Evolutionary conservation across 2,888 invertebrate genomes (phyloP), one percentile per base, ranked within the genome.

Genomic region (Pollenia labialis): DNA sequence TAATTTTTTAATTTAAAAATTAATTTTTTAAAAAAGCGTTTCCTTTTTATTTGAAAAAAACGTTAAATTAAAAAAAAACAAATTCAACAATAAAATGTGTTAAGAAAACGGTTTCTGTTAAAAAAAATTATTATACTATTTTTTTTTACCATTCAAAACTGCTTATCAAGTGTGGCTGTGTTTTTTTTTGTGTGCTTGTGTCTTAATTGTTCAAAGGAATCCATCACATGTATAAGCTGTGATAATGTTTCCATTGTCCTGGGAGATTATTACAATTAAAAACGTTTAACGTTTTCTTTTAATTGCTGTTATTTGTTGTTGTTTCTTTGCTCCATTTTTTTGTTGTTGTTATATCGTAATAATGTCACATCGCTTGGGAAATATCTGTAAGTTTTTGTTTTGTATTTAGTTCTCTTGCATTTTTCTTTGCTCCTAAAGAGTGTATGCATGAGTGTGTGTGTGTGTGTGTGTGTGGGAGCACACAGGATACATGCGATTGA

Each of bases 401-500:
- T 66, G 44, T 64, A 74, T 54, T 46, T 48, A 12, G 14, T 23
- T 50, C 32, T 72, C 18, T 69, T 50, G 46, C 3, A n/a, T 50
- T 32, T 40, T 62, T 8, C 50, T 16, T 54, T 23, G 44, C 16
- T 32, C 7, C 42, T 42, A 54, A 32, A 14, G 46, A 66, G 11
- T 9, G 16, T 4, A n/a, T 48, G 66, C 42, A n/a, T 76, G 12
- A 12, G 4, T 44, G 18, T 44, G 18, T 81, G 16, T 68, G 14
- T 32, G 14, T 42, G 4, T 56, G 32, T 10, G 7, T 72, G 40
- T 44, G 3, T 50, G 6, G 62, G 48, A 54, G 40, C n/a, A 2
- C 42, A 79, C 83, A 83, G 80, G 80, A 87, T 84, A 62, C 48
- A 68, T 52, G 71, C 60, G 84, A 58, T 84, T 87, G 81, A 56